phyloP scores from a whole-genome alignment of 2,797 vertebrate genomes.

The Tangara arthus region DNA sequence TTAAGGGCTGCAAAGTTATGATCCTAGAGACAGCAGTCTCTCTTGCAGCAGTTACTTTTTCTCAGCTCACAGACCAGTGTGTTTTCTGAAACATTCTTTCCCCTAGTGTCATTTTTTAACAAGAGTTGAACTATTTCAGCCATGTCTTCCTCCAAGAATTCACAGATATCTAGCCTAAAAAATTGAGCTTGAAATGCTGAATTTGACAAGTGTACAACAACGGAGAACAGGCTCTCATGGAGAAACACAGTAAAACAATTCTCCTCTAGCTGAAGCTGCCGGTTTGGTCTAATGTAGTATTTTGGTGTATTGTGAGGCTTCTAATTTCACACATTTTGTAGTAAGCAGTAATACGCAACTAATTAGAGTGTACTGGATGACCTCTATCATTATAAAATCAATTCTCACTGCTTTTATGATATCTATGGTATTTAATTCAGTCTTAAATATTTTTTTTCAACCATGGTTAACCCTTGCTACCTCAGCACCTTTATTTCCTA shows the following conservation, averaged over 20 bases:
- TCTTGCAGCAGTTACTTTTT: background rate
- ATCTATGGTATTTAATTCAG: background rate
- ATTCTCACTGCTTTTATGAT: background rate
- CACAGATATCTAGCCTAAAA: background rate
- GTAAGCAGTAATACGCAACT: background rate
- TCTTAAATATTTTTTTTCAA: background rate
- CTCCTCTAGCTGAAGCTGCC: background rate
- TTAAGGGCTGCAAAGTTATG: background rate
- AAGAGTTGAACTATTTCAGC: background rate
- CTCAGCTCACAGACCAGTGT: background rate
- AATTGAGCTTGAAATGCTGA: background rate
- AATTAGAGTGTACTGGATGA: background rate
- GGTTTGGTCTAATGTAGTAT: background rate
- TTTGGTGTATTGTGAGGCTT: background rate
- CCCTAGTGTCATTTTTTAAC: background rate
- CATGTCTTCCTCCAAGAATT: background rate
- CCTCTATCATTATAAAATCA: slow-evolving; percentile 19
- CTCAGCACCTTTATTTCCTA: background rate
- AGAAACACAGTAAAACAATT: background rate
- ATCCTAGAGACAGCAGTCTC: background rate
- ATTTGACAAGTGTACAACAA: background rate
- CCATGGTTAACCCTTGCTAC: background rate
- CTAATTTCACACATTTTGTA: background rate
- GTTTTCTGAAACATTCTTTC: background rate
- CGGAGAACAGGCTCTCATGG: background rate